Conservation (phyloP, 2,888 invertebrate species). For the Pterobdella sp. region DNA sequence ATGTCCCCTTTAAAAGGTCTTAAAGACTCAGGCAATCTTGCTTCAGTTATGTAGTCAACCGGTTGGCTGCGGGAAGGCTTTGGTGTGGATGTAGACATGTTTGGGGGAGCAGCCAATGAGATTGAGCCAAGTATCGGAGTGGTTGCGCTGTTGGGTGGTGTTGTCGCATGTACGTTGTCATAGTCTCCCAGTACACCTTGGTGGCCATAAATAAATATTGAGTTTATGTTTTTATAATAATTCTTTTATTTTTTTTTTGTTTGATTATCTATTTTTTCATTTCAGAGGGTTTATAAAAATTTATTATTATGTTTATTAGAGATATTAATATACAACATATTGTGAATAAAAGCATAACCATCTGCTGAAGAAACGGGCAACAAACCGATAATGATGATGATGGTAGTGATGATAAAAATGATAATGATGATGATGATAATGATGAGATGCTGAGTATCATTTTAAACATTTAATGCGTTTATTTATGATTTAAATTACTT, state of each 20-base stretch:
- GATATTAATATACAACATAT: too few species aligned
- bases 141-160: not conserved
- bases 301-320: too few species aligned
- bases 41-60: not conserved
- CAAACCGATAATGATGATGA: too few species aligned
- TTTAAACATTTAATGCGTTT: too few species aligned
- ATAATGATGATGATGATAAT: too few species aligned
- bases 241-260: conserved; percentile 9
- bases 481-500: too few species aligned
- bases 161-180: not conserved
- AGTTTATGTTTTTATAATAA: not conserved
- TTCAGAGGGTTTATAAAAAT: too few species aligned
- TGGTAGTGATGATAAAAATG: too few species aligned
- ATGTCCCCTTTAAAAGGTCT: not conserved
- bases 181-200: conserved; percentile 23
- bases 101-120: not conserved
- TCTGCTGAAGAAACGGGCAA: too few species aligned
- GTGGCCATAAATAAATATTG: not conserved
- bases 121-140: not conserved
- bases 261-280: conserved; percentile 20
- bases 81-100: not conserved
- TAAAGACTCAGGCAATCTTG: not conserved
- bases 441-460: too few species aligned
- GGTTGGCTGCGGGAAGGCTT: not conserved
- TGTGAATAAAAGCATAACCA: too few species aligned